Base-by-base conservation (phyloP, 2,113 vertebrate species). In the Menura novaehollandiae region DNA sequence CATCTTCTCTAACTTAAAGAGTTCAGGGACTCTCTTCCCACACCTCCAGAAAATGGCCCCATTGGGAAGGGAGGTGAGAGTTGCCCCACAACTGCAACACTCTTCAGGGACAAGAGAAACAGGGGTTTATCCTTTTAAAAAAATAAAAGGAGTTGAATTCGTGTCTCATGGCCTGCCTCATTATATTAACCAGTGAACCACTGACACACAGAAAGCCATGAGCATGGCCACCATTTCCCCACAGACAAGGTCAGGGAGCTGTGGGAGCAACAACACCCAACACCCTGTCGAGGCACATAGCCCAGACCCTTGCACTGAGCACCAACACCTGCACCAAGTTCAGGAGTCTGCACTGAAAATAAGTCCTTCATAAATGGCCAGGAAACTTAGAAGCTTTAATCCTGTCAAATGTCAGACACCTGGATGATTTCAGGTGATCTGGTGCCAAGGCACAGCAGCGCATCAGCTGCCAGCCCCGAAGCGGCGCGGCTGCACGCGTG, bases 401-500 rank as follows among this genome's bases (percentile, higher is more conserved):
- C 27, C 44, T 27, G 18, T 27, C 53, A 22, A 28, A 56, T 8
- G 33, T 33, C 67, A 89, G 72, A 32, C 19, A 35, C 1, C 8
- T 32, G 33, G 44, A 30, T 22, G 53, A 43, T 30, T 56, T 27
- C 14, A n/a, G 72, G 53, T 26, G 30, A 52, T 44, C 39, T 33
- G 41, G 15, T 26, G 41, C 39, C 59, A 28, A 6, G 0, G 66
- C 24, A 43, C 5, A 4, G 44, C 6, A 3, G 21, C 1, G 5
- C 32, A 16, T 3, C 74, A 44, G 55, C 43, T 28, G 55, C 49
- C 24, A 3, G 35, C 33, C 19, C 64, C 15, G n/a, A 1, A 26
- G 55, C 33, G 16, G 39, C 1, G 1, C 4, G 17, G 55, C 33
- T 14, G 3, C 27, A 2, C 0, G 0, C 0, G 0, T 24, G 51